Evolutionary conservation across 2,797 vertebrate species (phyloP).

Genomic region (Urocyon cinereoargenteus): DNA sequence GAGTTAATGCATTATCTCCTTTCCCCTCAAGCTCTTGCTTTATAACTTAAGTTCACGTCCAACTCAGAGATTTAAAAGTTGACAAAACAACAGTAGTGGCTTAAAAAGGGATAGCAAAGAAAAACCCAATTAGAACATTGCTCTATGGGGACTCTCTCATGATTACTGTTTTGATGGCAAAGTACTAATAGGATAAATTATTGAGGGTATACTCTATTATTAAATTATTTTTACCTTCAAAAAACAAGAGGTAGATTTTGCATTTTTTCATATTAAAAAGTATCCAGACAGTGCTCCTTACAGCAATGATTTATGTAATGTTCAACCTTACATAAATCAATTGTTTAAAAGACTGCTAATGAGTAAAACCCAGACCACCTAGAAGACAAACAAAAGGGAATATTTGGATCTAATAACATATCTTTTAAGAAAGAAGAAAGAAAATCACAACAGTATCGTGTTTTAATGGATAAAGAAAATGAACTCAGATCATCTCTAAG

Average conservation of each 20-base stretch:
- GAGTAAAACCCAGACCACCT: neutral
- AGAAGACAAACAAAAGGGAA: neutral
- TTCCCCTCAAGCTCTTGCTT: neutral
- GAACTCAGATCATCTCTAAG: neutral
- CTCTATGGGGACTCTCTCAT: neutral
- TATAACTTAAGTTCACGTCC: neutral
- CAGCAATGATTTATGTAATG: neutral
- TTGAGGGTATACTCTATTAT: neutral
- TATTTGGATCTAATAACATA: neutral
- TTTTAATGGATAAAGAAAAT: neutral
- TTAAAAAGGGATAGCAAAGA: neutral
- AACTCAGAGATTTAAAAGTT: neutral
- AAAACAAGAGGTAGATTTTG: constrained; percentile 30
- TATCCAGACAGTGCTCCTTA: neutral
- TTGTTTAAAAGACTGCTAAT: neutral
- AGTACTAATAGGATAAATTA: neutral
- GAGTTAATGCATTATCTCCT: neutral
- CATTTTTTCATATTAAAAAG: constrained; percentile 38
- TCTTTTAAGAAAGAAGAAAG: neutral
- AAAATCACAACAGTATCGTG: neutral
- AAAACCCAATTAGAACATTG: neutral
- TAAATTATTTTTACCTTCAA: constrained; percentile 41
- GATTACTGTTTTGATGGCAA: neutral
- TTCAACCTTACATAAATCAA: neutral
- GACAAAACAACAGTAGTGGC: neutral